These are phyloP conservation scores for Dreissena polymorpha DNA, from an alignment of 1,140 invertebrate genomes.

Conservation along the genomic window DNA sequence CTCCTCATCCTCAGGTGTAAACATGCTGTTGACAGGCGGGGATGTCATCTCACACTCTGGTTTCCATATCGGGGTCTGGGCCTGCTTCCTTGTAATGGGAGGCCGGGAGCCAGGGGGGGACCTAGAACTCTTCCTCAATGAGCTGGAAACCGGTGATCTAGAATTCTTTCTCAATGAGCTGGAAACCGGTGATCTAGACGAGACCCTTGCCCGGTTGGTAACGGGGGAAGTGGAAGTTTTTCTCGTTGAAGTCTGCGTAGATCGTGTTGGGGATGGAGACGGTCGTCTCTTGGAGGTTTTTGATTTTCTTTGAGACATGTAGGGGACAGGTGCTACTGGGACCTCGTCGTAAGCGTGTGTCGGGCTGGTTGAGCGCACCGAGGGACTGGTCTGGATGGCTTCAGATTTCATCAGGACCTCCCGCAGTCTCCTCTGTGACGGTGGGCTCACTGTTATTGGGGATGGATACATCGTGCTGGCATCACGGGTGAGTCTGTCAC, in stretches of 20 bases:
- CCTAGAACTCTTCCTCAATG: slow-evolving; percentile 37
- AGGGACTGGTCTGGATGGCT: slow-evolving; percentile 63
- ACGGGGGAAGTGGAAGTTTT: slow-evolving; percentile 4
- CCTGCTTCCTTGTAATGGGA: slow-evolving; percentile 38
- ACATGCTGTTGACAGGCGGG: slow-evolving; percentile 59
- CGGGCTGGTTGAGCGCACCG: slow-evolving; percentile 50
- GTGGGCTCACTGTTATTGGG: slow-evolving; percentile 59
- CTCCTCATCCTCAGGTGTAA: slow-evolving; percentile 60
- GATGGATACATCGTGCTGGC: slow-evolving; percentile 69
- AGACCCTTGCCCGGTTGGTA: slow-evolving; percentile 14
- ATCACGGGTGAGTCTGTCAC: slow-evolving; percentile 49
- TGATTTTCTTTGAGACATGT: slow-evolving; percentile 37
- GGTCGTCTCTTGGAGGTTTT: slow-evolving; percentile 22
- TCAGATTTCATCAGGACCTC: slow-evolving; percentile 63
- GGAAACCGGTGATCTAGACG: slow-evolving; percentile 40
- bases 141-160: slow-evolving; percentile 41
- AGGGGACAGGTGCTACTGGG: slow-evolving; percentile 43
- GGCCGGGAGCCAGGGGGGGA: slow-evolving; percentile 54
- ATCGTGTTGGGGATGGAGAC: slow-evolving; percentile 34
- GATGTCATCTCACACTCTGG: slow-evolving; percentile 53
- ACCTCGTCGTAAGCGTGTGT: slow-evolving; percentile 52
- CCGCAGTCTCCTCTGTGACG: slow-evolving; percentile 35
- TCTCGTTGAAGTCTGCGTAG: slow-evolving; percentile 17
- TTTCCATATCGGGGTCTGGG: slow-evolving; percentile 47
- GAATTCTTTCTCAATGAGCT: slow-evolving; percentile 32